Evolutionary conservation across 1,140 invertebrate species (phyloP), one percentile per base, ranked within the genome.

Genomic region (Araneus ventricosus): DNA sequence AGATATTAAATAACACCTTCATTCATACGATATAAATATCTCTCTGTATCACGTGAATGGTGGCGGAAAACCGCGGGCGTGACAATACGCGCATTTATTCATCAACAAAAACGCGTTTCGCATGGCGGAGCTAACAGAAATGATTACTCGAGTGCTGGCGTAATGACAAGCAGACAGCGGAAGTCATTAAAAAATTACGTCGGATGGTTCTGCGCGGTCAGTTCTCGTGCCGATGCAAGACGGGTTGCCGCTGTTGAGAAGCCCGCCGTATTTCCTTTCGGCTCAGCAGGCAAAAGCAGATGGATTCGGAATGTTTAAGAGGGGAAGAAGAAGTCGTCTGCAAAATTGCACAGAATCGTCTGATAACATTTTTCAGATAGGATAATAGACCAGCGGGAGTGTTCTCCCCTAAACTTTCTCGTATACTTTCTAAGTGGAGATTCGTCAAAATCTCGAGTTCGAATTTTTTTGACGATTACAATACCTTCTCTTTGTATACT

Each of bases 121-220:
- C 41, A 37, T 37, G 84, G 22, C 45, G 6, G 84, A 22, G 45
- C n/a, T 7, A 87, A 87, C 27, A 34, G 27, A 37, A 24, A 61
- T 63, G 45, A 88, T 30, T 75, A 20, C 27, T 70, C 30, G 17
- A 41, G 87, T 52, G 87, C 8, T 88, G 24, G 34, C n/a, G 39
- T 70, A 67, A 70, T 88, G 87, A 88, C 34, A 61, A 27, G 61
- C 61, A 88, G 87, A 88, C 87, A 45, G 39, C 87, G 87, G 87
- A 88, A 88, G 59, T 88, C 87, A 88, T 88, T 88, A 88, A 88
- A 88, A 88, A 88, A 41, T 88, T 70, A 41, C 24, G 61, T 37
- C 30, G 20, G 52, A 88, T 45, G 87, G 39, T 88, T 88, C 41
- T 30, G 87, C 63, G 63, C 37, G 37, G n/a, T 34, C 84, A 20